These are phyloP conservation scores for Labia minor DNA, from an alignment of 2,888 invertebrate species.

Conservation along the genomic window DNA sequence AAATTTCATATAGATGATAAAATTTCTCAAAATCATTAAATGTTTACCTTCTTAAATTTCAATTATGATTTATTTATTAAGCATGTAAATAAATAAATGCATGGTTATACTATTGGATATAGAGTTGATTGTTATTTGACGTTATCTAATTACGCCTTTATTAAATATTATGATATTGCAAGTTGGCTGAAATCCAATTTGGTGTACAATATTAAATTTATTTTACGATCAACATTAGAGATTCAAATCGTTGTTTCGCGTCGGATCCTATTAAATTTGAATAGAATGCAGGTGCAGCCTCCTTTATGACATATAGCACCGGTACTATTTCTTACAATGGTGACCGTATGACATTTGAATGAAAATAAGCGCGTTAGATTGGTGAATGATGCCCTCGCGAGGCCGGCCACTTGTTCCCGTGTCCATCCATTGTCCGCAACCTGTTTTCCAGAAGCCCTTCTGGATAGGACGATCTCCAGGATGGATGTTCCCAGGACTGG, in stretches of 20 bases:
- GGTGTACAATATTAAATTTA: conserved; percentile 4
- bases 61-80: no score
- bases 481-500: not conserved
- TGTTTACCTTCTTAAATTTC: no score
- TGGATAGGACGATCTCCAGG: not conserved
- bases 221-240: not conserved
- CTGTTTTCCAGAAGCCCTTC: no score
- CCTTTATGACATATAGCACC: not conserved
- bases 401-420: not conserved
- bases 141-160: not conserved
- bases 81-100: no score
- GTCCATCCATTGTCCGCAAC: not conserved
- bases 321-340: not conserved
- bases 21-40: no score
- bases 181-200: not conserved
- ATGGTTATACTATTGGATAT: no score
- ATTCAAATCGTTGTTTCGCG: conserved; percentile 7
- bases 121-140: not conserved
- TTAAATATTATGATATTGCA: not conserved
- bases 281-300: conserved; percentile 13
- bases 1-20: no score
- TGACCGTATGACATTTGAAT: conserved; percentile 5
- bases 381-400: not conserved
- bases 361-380: not conserved
- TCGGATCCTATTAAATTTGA: conserved; percentile 6